Evolutionary conservation across 2,888 invertebrate genomes (phyloP).

Genomic region (Yponomeuta plumbellus): DNA sequence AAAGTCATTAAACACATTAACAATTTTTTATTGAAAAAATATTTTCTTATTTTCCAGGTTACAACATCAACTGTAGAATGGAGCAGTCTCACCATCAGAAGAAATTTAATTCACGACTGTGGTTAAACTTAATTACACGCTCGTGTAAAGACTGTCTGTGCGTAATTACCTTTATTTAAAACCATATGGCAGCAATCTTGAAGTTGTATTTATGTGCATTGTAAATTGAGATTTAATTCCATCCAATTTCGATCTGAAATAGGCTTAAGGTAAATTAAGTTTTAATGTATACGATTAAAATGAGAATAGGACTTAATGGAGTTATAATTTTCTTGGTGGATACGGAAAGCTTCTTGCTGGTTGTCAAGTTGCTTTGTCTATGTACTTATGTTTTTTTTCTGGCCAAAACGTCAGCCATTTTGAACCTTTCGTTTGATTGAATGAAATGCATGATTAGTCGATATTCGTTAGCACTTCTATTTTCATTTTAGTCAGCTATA

Average conservation of each 20-base stretch:
- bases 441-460: not conserved
- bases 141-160: not conserved
- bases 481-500: constrained; percentile 66
- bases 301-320: constrained; percentile 66
- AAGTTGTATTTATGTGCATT: not conserved
- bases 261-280: constrained; percentile 7
- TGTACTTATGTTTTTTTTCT: too few relatives aligned
- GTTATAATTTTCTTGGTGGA: constrained; percentile 18
- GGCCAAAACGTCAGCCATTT: constrained; percentile 3
- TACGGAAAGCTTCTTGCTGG: too few relatives aligned
- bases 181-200: not conserved
- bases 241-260: constrained; percentile 38
- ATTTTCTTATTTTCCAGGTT: not conserved
- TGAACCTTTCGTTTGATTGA: not conserved
- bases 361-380: too few relatives aligned
- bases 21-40: not conserved
- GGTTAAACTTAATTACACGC: not conserved
- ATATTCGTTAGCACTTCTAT: constrained; percentile 50
- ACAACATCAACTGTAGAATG: not conserved
- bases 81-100: not conserved
- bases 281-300: constrained; percentile 46
- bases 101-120: not conserved
- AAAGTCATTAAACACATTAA: too few relatives aligned
- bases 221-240: constrained; percentile 25
- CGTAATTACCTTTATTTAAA: not conserved